These are phyloP conservation scores for Hipposideros armiger DNA, from an alignment of 2,113 vertebrate species.

Conservation along the genomic window DNA sequence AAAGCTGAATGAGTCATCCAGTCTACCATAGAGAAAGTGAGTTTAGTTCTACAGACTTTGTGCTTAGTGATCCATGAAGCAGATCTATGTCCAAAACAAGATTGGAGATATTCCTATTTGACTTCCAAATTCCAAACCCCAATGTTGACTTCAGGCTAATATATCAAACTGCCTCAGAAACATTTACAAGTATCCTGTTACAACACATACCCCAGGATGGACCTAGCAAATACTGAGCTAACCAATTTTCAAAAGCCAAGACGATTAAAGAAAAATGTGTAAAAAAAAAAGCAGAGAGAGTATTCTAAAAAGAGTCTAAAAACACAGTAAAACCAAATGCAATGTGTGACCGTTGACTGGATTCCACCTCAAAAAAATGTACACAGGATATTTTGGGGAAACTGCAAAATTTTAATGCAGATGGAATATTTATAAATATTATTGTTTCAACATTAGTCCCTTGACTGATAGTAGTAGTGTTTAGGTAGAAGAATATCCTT, in stretches of 20 bases:
- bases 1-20: not conserved
- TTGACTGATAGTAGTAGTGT: not conserved
- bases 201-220: accelerated
- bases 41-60: not conserved
- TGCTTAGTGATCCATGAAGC: not conserved
- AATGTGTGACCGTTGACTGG: not conserved
- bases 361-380: not conserved
- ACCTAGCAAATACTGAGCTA: not conserved
- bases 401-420: not conserved
- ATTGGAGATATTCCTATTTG: not conserved
- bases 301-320: not conserved
- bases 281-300: not conserved
- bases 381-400: not conserved
- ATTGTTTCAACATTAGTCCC: not conserved
- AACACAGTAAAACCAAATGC: not conserved
- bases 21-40: not conserved
- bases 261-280: not conserved
- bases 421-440: not conserved
- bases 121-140: not conserved
- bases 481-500: not conserved
- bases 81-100: not conserved
- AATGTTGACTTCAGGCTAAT: not conserved
- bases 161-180: not conserved
- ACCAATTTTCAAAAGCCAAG: not conserved
- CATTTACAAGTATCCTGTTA: not conserved